Percentiles rank a stretch among this genome's conserved stretches.
phyloP scores from a whole-genome alignment of 1,140 invertebrate genomes.

The Neodiprion pinetum region DNA sequence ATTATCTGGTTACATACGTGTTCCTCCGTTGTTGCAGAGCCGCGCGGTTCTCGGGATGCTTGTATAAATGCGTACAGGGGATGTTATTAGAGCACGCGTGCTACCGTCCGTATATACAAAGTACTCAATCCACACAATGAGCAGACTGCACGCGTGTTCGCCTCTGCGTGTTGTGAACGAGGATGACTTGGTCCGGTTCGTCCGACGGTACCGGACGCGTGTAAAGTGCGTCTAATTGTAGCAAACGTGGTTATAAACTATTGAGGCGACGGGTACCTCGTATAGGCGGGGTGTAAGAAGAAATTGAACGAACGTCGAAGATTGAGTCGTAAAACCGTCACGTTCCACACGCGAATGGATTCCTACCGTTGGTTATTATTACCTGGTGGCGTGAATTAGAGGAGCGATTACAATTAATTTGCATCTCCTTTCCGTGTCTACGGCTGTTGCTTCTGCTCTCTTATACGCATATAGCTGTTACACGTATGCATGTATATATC shows the following conservation, averaged over 20 bases:
- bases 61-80: background rate
- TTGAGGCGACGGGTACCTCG: background rate
- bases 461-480: too few relatives aligned
- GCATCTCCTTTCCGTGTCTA: background rate
- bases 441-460: too few relatives aligned
- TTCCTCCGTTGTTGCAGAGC: too few relatives aligned
- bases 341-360: slow-evolving; percentile 4
- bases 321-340: background rate
- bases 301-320: slow-evolving; percentile 3
- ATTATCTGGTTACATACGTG: too few relatives aligned
- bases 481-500: too few relatives aligned
- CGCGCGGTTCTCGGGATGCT: too few relatives aligned
- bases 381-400: background rate
- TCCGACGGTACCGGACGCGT: background rate
- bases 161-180: background rate
- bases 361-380: background rate
- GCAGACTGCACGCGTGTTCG: too few relatives aligned
- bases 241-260: background rate
- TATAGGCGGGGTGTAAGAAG: background rate
- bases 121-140: background rate
- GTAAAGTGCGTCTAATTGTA: slow-evolving; percentile 7
- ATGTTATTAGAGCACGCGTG: background rate
- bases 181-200: background rate
- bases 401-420: slow-evolving; percentile 2
- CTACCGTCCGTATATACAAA: background rate